Evolutionary conservation across 2,888 invertebrate genomes (phyloP), one percentile per base, ranked within the genome.

Genomic region (Balanococcus diminutus): DNA sequence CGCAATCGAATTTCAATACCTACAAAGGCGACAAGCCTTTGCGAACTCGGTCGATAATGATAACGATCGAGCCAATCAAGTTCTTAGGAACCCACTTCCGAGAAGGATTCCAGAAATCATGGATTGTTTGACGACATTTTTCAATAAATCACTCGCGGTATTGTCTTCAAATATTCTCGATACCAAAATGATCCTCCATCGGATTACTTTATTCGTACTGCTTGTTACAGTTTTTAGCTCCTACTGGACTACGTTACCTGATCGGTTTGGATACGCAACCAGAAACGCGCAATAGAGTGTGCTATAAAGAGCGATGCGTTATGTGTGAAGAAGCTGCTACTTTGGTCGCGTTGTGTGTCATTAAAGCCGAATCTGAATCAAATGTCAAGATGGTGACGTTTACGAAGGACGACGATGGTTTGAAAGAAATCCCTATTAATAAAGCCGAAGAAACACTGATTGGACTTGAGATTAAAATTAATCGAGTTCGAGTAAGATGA

Each of bases 81-180:
- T 46, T 0, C 79, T 28, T 14, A 79, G 85, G n/a, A 31, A 79
- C 9, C 85, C 85, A 4, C 85, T 79, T 79, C 85, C 85, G 9
- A 39, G 85, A 28, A 85, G 85, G 39, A 79, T 19, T n/a, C 42
- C 85, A 11, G 79, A 85, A 25, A 46, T 85, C 9, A 85, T 85
- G 72, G 75, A 75, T 16, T 25, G 42, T 9, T 14, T 85, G n/a
- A 79, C 36, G 2, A 39, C 32, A 1, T 28, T 87, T 22, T 36
- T 87, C 22, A 75, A 84, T 39, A 87, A 84, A 87, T 84, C 87
- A 19, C 56, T 87, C 14, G 28, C 86, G 36, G 87, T 87, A 87
- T 72, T n/a, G n/a, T n/a, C n/a, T n/a, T n/a, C n/a, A n/a, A n/a
- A n/a, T n/a, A n/a, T n/a, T n/a, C n/a, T n/a, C n/a, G n/a, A n/a